phyloP scores from a whole-genome alignment of 2,113 vertebrate genomes.

The Mesembrinibis cayennensis region DNA sequence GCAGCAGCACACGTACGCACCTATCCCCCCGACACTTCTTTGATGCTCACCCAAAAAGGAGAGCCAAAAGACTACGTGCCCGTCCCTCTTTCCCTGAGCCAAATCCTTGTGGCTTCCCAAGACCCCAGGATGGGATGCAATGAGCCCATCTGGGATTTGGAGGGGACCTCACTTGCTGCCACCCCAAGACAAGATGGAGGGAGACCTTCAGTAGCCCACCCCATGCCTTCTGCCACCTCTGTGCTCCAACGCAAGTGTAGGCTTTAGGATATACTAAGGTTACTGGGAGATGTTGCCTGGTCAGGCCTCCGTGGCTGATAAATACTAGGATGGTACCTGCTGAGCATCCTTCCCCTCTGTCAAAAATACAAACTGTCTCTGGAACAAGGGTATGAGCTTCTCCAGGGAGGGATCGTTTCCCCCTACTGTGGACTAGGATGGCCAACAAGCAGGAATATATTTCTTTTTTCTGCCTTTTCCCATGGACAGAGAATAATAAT shows the following conservation, averaged over 20 bases:
- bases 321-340: background rate
- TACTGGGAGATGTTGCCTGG: background rate
- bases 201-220: background rate
- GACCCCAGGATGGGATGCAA: accelerated
- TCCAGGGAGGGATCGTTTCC: background rate
- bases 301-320: background rate
- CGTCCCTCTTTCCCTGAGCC: background rate
- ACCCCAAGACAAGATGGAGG: accelerated
- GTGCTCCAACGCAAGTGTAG: accelerated
- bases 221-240: background rate
- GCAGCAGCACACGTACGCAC: constrained; percentile 3
- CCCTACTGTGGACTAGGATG: background rate
- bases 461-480: background rate
- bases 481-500: accelerated
- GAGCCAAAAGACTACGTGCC: background rate
- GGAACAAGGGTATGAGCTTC: background rate
- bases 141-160: accelerated
- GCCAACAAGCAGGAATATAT: background rate
- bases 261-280: background rate
- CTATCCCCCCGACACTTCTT: accelerated
- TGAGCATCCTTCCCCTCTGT: background rate
- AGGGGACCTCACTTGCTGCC: accelerated
- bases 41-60: background rate
- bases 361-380: background rate
- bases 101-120: background rate